Evolutionary conservation across 2,113 vertebrate species (phyloP).

Genomic region (Capra hircus): DNA sequence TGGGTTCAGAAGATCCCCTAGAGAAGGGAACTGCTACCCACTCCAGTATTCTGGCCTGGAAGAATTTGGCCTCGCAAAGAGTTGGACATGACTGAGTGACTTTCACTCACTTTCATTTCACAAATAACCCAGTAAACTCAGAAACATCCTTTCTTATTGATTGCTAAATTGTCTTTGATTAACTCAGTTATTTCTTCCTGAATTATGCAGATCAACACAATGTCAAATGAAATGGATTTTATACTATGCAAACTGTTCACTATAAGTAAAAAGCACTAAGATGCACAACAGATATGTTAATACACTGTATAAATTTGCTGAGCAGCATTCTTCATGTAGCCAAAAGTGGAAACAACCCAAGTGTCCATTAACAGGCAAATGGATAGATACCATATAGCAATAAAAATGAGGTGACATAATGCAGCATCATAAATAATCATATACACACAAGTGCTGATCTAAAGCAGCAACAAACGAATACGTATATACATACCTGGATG

Average conservation of each 20-base stretch:
- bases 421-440: background rate
- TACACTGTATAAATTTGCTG: background rate
- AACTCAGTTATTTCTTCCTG: background rate
- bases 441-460: background rate
- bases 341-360: background rate
- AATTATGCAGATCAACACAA: background rate
- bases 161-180: background rate
- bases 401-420: background rate
- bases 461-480: background rate
- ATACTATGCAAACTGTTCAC: background rate
- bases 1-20: background rate
- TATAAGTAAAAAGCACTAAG: background rate
- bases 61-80: background rate
- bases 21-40: background rate
- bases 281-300: background rate
- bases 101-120: background rate
- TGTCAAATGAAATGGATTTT: background rate
- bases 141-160: background rate
- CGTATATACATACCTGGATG: background rate
- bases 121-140: background rate
- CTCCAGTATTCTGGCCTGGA: background rate
- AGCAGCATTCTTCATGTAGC: background rate
- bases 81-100: background rate
- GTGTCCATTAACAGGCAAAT: background rate
- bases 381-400: background rate